phyloP scores from a whole-genome alignment of 2,797 vertebrate species.

The Notamacropus eugenii region DNA sequence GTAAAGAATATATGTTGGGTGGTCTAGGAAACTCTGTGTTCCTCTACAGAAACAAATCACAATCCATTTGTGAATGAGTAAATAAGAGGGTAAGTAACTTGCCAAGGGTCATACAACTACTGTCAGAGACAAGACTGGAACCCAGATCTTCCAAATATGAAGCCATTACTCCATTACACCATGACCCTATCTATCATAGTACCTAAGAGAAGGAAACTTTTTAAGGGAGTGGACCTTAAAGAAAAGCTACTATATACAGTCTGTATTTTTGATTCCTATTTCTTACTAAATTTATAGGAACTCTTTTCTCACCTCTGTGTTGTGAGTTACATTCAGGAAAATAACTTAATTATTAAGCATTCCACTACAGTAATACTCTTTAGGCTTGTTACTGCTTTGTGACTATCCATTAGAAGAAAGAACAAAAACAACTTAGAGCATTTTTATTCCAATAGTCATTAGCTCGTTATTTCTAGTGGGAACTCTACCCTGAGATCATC shows the following conservation, averaged over 20 bases:
- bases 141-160: not conserved
- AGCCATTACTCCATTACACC: not conserved
- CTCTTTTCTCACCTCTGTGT: not conserved
- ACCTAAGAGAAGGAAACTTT: not conserved
- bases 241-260: not conserved
- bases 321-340: not conserved
- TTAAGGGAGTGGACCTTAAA: not conserved
- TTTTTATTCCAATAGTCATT: slow-evolving; percentile 51
- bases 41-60: not conserved
- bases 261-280: not conserved
- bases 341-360: not conserved
- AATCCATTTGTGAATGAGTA: not conserved
- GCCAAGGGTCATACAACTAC: not conserved
- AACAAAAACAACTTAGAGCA: slow-evolving; percentile 39
- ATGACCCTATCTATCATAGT: not conserved
- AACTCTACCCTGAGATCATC: slow-evolving; percentile 48
- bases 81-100: not conserved
- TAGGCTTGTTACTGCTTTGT: slow-evolving; percentile 25
- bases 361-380: slow-evolving; percentile 4
- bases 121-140: not conserved
- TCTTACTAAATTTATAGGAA: not conserved
- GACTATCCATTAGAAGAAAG: not conserved
- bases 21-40: not conserved
- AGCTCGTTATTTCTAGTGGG: slow-evolving; percentile 62
- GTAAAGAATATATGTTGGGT: not conserved